Conservation (phyloP, 2,113 vertebrate genomes). For the Myiozetetes cayanensis region DNA sequence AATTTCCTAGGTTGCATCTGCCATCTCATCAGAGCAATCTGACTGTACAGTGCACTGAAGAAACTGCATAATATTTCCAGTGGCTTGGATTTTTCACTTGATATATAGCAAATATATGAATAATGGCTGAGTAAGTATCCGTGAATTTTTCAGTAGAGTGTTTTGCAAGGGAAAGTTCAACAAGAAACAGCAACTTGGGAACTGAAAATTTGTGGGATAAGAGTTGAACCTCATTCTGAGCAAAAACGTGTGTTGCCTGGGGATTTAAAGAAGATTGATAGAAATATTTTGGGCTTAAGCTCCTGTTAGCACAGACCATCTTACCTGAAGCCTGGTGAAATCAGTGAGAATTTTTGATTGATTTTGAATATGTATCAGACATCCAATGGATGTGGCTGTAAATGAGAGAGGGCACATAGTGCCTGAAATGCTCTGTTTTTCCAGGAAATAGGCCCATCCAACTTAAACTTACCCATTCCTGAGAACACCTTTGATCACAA, state of each 20-base stretch:
- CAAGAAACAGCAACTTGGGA: not conserved
- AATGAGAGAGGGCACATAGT: not conserved
- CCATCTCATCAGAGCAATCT: constrained; percentile 30
- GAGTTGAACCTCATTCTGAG: not conserved
- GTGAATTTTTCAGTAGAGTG: not conserved
- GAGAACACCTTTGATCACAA: not conserved
- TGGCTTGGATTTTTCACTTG: constrained; percentile 6
- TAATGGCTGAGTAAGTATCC: not conserved
- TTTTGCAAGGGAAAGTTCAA: not conserved
- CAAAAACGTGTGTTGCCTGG: not conserved
- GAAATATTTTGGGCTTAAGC: not conserved
- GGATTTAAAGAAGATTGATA: not conserved
- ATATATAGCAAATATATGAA: not conserved
- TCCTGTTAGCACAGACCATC: not conserved
- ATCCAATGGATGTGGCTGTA: not conserved
- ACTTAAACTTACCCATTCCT: not conserved
- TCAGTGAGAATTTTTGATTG: not conserved
- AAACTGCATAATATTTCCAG: not conserved
- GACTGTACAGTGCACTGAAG: not conserved
- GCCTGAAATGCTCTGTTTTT: not conserved
- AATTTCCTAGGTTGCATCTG: constrained; percentile 59
- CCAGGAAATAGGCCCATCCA: not conserved
- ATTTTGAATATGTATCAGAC: not conserved
- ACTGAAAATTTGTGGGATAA: not conserved
- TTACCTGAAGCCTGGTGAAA: not conserved